Evolutionary conservation across 1,140 invertebrate genomes (phyloP).

Genomic region (Cherax quadricarinatus): DNA sequence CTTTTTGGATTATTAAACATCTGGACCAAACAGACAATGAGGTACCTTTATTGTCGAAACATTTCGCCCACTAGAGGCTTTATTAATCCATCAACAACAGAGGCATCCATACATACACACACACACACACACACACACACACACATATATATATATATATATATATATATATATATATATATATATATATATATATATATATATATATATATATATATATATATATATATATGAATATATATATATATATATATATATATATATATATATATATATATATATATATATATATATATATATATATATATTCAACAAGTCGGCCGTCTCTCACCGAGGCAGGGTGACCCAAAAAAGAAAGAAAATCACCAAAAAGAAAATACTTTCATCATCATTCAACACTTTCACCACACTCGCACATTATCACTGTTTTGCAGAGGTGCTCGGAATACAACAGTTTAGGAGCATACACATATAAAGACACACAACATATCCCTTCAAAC

Average conservation of each 20-base stretch:
- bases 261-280: slow-evolving; percentile 26
- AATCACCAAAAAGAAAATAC: too few species aligned
- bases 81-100: not conserved
- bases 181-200: slow-evolving; percentile 49
- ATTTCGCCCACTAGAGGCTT: not conserved
- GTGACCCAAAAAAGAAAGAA: too few species aligned
- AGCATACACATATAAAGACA: too few species aligned
- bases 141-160: slow-evolving; percentile 39
- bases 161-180: slow-evolving; percentile 48
- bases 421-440: too few species aligned
- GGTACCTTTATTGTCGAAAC: not conserved
- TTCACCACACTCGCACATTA: too few species aligned
- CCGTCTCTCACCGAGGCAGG: too few species aligned
- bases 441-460: too few species aligned
- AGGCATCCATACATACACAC: not conserved
- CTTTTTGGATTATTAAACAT: not conserved
- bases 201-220: slow-evolving; percentile 49
- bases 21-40: not conserved
- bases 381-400: too few species aligned
- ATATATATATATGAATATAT: slow-evolving; percentile 36
- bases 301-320: too few species aligned
- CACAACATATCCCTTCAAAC: too few species aligned
- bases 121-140: slow-evolving; percentile 10
- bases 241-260: slow-evolving; percentile 22
- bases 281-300: slow-evolving; percentile 24